phyloP scores from a whole-genome alignment of 1,140 invertebrate genomes.

The Rhizoglyphus robini region DNA sequence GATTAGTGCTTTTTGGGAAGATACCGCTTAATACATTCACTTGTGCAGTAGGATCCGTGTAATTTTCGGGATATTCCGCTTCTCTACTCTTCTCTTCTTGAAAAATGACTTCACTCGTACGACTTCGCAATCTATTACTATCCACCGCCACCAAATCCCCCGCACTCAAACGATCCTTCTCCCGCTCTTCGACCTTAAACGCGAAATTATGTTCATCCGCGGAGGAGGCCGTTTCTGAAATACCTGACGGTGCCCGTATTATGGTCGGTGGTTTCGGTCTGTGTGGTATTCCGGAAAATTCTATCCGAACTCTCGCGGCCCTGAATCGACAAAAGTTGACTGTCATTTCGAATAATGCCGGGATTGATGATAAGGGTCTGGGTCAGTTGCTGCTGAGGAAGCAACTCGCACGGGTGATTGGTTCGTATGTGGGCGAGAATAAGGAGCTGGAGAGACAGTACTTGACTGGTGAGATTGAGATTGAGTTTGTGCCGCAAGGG shows the following conservation, averaged over 20 bases:
- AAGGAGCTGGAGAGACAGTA: conserved; percentile 91
- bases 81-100: too few species aligned
- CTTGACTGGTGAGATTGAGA: conserved; percentile 73
- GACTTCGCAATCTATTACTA: too few species aligned
- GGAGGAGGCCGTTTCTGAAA: conserved; percentile 67
- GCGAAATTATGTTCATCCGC: conserved; percentile 51
- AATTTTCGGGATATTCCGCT: too few species aligned
- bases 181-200: not conserved
- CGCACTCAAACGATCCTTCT: not conserved
- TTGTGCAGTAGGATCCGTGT: too few species aligned
- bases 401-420: conserved; percentile 73
- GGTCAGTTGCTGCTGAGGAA: conserved; percentile 69
- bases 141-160: too few species aligned
- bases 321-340: conserved; percentile 63
- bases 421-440: conserved; percentile 98
- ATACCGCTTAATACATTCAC: too few species aligned
- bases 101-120: too few species aligned
- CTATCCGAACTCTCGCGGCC: conserved; percentile 66
- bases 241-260: conserved; percentile 68
- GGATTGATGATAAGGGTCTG: conserved; percentile 86
- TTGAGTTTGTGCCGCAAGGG: conserved; percentile 84
- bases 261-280: conserved; percentile 90
- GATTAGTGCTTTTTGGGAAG: too few species aligned
- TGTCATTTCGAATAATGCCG: conserved; percentile 93
- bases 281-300: conserved; percentile 96